Base-by-base conservation (phyloP, 2,888 invertebrate genomes). In the Machimus rusticus region DNA sequence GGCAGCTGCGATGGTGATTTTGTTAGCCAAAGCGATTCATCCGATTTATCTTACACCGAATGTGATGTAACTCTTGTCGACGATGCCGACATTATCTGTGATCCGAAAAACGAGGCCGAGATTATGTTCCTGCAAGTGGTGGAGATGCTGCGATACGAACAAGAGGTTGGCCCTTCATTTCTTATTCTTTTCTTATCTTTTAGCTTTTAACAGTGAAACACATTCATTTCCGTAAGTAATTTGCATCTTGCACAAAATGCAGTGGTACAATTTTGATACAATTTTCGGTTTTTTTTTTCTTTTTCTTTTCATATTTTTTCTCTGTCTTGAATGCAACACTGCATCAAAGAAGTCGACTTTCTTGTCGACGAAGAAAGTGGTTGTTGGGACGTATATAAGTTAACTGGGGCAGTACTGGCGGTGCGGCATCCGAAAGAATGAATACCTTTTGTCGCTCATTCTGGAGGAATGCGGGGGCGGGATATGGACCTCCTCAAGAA, bases 81-180 rank as follows among this genome's bases (percentile, higher is more conserved):
- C 86, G 92, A 93, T 89, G 91, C 91, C 51, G 91, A 92, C 89
- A 92, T 92, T 87, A 92, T 90, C 86, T 92, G 91, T 90, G 91
- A 92, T 90, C 92, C 93, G 74, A 91, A 93, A 89, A 93, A 93
- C 89, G 93, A 93, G 89, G 93, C 93, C 39, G 93, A 93, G 89
- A 91, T 92, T 89, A 93, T 93, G 93, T 93, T 93, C 89, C 90
- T 91, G 81, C 92, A 93, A 90, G 92, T 93, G 87, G 92, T 93
- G 14, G 92, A 92, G 90, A 92, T 93, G 90, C 90, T 93, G 89
- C 92, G 93, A 88, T 92, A 91, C 88, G 93, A 93, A 91, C 92
- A 93, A 87, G 92, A 93, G 93, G 93, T 93, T 91, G 2, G 28
- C 90, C 92, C 91, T 66, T 34, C 51, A 74, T 37, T 46, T 85